Evolutionary conservation across 2,797 vertebrate genomes (phyloP).

Genomic region (Anabacerthia variegaticeps): DNA sequence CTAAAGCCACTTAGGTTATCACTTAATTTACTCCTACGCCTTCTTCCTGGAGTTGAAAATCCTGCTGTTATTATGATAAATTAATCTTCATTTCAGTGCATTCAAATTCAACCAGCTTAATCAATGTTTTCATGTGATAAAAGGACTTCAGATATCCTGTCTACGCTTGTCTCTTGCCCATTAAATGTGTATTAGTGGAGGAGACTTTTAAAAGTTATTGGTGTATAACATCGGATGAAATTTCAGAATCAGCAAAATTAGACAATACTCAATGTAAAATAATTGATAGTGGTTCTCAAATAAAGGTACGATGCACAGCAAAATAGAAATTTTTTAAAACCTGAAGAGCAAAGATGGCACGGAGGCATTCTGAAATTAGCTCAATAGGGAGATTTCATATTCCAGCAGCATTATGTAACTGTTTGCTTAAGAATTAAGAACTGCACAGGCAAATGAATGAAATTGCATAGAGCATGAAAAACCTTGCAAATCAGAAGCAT

Average conservation of each 20-base stretch:
- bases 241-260: conserved; percentile 34
- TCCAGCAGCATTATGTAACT: neutral
- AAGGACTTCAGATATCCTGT: conserved; percentile 40
- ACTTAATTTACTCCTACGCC: conserved; percentile 13
- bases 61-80: conserved; percentile 16
- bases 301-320: neutral
- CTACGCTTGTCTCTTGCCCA: neutral
- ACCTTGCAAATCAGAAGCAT: neutral
- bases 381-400: neutral
- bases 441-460: neutral
- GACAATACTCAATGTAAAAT: conserved; percentile 25
- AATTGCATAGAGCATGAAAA: neutral
- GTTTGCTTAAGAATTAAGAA: neutral
- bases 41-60: neutral
- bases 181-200: conserved; percentile 11
- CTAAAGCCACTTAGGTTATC: neutral
- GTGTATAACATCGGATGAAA: neutral
- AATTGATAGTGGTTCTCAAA: neutral
- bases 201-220: conserved; percentile 36
- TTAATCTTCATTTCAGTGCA: conserved; percentile 42
- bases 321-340: neutral
- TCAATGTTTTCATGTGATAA: conserved; percentile 35
- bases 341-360: neutral
- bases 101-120: conserved; percentile 28
- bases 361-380: neutral